Evolutionary conservation across 1,140 invertebrate genomes (phyloP), one percentile per base, ranked within the genome.

Genomic region (Galleria mellonella): DNA sequence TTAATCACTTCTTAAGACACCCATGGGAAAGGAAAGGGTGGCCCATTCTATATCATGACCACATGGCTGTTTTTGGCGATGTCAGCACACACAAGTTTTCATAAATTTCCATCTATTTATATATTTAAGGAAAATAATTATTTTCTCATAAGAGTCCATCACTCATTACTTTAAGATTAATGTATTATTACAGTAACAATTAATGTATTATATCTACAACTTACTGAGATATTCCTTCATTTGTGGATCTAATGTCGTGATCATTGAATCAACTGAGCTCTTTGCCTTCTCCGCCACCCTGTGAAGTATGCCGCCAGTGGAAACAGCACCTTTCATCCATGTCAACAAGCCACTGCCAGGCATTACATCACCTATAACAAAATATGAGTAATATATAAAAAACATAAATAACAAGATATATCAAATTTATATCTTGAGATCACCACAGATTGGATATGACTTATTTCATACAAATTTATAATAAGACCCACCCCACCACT

Each of bases 211-310:
- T 23, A 23, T 23, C 6, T 23, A 27, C 30, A 55, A 66, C 90
- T 90, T 89, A 96, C 94, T 90, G 53, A 96, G 91, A 74, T 94
- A 92, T 84, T 96, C 93, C 71, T 92, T 93, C 95, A 97, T 96
- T 75, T 96, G 94, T 11, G 95, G 95, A 83, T 97, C 95, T 7
- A 97, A 83, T 10, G 94, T 96, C 10, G 94, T 96, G 28, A 97
- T 95, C 88, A 97, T 92, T 0, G 92, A 91, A 68, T 95, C 94
- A 0, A 96, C 91, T 7, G 93, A 94, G 70, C 87, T 94, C 83
- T 94, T 95, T 0, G 94, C 94, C 69, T 94, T 94, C 63, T 96
- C 94, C 0, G 83, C 86, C 0, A 87, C 83, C 2, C 68, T 59
- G 27, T 86, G 82, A 28, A 87, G 58, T 1, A 86, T 61, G 31